Conservation (phyloP, 1,140 invertebrate genomes). For the Pollicipes pollicipes region DNA sequence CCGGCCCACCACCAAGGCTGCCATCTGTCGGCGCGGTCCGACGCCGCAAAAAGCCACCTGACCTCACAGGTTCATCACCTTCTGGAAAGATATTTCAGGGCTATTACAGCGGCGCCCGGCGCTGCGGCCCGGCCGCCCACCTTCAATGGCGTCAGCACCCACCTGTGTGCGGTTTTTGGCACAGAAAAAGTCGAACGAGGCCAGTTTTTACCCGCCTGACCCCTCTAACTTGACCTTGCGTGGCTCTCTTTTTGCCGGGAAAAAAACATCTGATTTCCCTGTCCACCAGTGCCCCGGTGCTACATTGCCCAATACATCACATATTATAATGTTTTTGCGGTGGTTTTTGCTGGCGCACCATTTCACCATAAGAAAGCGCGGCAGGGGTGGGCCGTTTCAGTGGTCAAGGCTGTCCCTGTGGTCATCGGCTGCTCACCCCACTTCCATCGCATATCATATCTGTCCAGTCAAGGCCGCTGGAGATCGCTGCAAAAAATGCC, state of each 20-base stretch:
- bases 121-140: too few relatives aligned
- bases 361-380: neutral
- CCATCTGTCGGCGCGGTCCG: too few relatives aligned
- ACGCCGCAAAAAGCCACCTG: neutral
- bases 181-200: neutral
- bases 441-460: neutral
- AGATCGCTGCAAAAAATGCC: too few relatives aligned
- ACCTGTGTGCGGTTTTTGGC: neutral
- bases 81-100: neutral
- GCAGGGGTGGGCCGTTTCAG: neutral
- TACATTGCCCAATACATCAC: neutral
- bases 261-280: neutral
- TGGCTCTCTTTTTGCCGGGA: neutral
- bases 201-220: neutral
- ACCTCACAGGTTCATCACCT: neutral
- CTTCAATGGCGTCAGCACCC: neutral
- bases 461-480: too few relatives aligned
- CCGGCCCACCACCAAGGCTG: too few relatives aligned
- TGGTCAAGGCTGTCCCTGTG: neutral
- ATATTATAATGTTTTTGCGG: neutral
- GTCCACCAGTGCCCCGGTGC: neutral
- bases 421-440: neutral
- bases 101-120: neutral
- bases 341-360: neutral
- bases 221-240: neutral